Evolutionary conservation across 2,113 vertebrate species (phyloP), one percentile per base, ranked within the genome.

Genomic region (Bufo gargarizans): DNA sequence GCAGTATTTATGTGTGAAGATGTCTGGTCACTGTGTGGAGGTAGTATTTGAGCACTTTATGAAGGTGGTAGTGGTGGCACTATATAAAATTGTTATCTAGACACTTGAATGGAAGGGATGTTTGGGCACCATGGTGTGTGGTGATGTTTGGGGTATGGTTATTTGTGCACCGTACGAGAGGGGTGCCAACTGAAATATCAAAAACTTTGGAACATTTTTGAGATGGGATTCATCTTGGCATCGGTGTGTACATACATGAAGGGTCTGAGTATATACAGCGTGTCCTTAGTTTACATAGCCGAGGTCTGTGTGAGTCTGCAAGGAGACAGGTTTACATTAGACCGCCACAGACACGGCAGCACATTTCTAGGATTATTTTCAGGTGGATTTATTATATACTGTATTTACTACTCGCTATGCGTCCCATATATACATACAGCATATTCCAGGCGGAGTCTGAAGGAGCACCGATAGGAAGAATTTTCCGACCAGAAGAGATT

Each of bases 311-410:
- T 50, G 59, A 3, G 47, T n/a, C 47, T 65, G 47, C 61, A 11
- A 6, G 53, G 59, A 58, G 77, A 13, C 55, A 17, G 47, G 82
- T 71, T 84, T 84, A 84, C 82, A 71, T 69, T 84, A 69, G 20
- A 20, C 22, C 63, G 45, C 19, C 45, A 5, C 58, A 63, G 77
- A 22, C 82, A 19, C 49, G 22, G 63, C 47, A 14, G 19, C 49
- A 49, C 47, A 22, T 33, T 33, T 71, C 50, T 84, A n/a, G 49
- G 5, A 71, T 83, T 53, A 55, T 55, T 84, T 50, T 19, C 2
- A 55, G 47, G 65, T 71, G 43, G 49, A 69, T 84, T 84, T 84
- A 67, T 84, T 84, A 71, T 55, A 84, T 50, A 61, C 43, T 47
- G 10, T 55, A 67, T 69, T 13, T n/a, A 4, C 20, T 53, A 82